Evolutionary conservation across 2,888 invertebrate species (phyloP), one percentile per base, ranked within the genome.

Genomic region (Galeopsomyia nigrocyanea): DNA sequence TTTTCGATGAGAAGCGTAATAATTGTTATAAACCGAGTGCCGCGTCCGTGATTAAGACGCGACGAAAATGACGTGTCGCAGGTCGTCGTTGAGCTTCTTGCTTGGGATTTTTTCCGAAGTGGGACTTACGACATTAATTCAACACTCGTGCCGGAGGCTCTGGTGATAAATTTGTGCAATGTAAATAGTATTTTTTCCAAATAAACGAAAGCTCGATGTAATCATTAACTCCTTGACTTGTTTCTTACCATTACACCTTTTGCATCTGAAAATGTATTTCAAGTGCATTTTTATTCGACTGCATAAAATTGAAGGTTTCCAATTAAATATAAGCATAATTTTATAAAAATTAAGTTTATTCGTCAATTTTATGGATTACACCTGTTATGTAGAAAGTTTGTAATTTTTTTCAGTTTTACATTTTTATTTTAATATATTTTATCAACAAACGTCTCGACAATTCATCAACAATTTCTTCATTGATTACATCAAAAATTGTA

Each of bases 311-410:
- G 1, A 68, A 60, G 68, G 61, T 64, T 70, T 2, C 16, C n/a
- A 51, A 67, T 66, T 57, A 67, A 71, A 14, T 26, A 16, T 21
- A 65, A 50, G 19, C 39, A 47, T 31, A 13, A 49, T 79, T 76
- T 80, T 84, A 84, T 78, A 84, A 84, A 84, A 85, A 84, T 82
- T 79, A 82, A 84, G 80, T 84, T 85, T 85, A 84, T 84, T 85
- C 79, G 77, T 84, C 80, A 82, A 82, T 83, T 82, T 82, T 81
- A 82, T 83, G 82, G 82, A 83, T 80, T 82, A 84, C 81, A 84
- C 80, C 76, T 81, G 79, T 82, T 83, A 84, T 78, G 82, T 85
- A 85, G 81, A 84, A 84, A 84, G 80, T 83, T 82, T 76, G 77
- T 80, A 77, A 78, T 69, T 73, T 71, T 60, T 53, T 79, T 74